Conservation (phyloP, 2,797 vertebrate species). For the Sebastes iracundus region DNA sequence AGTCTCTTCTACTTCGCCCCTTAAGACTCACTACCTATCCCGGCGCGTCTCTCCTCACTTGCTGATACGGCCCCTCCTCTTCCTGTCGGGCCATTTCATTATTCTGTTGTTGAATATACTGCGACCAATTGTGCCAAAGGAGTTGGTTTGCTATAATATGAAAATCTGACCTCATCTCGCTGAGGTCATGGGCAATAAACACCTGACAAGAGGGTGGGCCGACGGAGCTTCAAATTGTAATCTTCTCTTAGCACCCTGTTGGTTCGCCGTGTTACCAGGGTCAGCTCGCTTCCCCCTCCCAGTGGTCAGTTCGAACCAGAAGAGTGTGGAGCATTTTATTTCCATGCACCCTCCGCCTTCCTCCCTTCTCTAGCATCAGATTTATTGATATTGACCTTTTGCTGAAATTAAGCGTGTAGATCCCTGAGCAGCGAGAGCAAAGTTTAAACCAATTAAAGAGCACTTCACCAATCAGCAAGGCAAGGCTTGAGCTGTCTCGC, state of each 20-base stretch:
- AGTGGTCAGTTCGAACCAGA: constrained; percentile 61
- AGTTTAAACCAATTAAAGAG: constrained; percentile 89
- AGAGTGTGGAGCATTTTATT: constrained; percentile 57
- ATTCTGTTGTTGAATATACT: constrained; percentile 80
- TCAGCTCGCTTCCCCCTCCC: constrained; percentile 71
- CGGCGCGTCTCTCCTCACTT: constrained; percentile 37
- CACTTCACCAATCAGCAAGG: constrained; percentile 79
- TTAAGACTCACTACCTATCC: constrained; percentile 47
- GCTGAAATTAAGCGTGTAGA: constrained; percentile 84
- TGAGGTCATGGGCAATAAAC: constrained; percentile 84
- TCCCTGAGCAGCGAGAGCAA: constrained; percentile 82
- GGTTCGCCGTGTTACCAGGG: constrained; percentile 67
- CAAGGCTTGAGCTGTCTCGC: constrained; percentile 67
- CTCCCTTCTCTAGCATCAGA: constrained; percentile 66
- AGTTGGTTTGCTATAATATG: constrained; percentile 83
- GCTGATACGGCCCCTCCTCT: constrained; percentile 30
- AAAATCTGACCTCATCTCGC: constrained; percentile 85
- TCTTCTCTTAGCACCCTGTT: constrained; percentile 78
- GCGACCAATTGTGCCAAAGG: constrained; percentile 76
- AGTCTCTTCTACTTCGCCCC: constrained; percentile 57
- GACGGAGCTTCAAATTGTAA: constrained; percentile 80
- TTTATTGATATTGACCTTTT: constrained; percentile 89
- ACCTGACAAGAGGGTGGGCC: constrained; percentile 78
- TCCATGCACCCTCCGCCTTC: constrained; percentile 43
- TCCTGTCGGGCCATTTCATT: constrained; percentile 74